Base-by-base conservation (phyloP, 2,888 invertebrate species). In the Pristionchus mayeri region DNA sequence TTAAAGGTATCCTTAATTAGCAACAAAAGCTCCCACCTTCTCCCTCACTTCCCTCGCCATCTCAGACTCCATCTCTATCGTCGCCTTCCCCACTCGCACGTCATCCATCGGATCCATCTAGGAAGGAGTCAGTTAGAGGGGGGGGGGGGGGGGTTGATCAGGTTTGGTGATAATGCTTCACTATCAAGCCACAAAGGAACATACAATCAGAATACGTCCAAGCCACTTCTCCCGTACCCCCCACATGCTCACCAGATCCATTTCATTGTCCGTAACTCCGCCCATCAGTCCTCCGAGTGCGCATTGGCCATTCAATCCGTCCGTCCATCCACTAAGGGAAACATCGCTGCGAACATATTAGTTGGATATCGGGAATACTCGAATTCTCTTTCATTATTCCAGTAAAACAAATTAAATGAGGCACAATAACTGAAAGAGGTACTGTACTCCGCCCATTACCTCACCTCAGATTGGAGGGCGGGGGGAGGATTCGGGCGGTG, bases 11-110 rank as follows among this genome's bases (percentile, higher is more conserved):
- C n/a, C 13, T 71, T 24, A 44, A 30, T 71, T 16, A 71, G 6
- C 2, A 71, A 63, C n/a, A n/a, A 9, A 44, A 13, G 7, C 60
- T 34, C 60, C 30, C 13, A 80, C 60, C 63, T 48, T 34, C 44
- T 63, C 18, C 21, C 63, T 60, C 44, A 82, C 81, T n/a, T 44
- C 16, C 11, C 30, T 44, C 18, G 63, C 81, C 81, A 63, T 63
- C 48, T 21, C 40, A 18, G 60, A 57, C 48, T 63, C 81, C 44
- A 13, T 4, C 13, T 16, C 18, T 1, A 82, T n/a, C 6, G 30
- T 3, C 24, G 37, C 63, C 44, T 44, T 44, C 48, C 34, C n/a
- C n/a, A n/a, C n/a, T n/a, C n/a, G n/a, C n/a, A n/a, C n/a, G n/a
- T n/a, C n/a, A n/a, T n/a, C n/a, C n/a, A n/a, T n/a, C n/a, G n/a